phyloP scores from a whole-genome alignment of 2,888 invertebrate genomes.

The Prosapia bicincta region DNA sequence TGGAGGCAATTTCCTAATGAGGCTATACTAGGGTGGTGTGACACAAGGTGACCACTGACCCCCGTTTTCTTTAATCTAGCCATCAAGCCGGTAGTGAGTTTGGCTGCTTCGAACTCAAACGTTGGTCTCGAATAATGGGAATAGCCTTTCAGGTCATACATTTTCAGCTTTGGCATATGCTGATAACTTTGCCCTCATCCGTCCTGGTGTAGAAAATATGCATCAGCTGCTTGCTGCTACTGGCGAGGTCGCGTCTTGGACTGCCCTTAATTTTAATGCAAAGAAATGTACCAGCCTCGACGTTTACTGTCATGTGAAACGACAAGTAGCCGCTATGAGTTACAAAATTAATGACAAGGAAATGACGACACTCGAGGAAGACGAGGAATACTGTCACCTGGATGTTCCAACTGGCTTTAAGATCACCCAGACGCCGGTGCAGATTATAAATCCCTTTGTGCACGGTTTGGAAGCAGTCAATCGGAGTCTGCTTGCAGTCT shows the following conservation, averaged over 20 bases:
- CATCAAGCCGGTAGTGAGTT: background rate
- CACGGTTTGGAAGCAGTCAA: no score
- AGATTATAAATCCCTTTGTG: no score
- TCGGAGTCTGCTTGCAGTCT: no score
- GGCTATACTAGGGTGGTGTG: no score
- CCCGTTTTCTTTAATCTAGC: conserved; percentile 14
- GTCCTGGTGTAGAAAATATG: background rate
- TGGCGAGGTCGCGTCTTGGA: background rate
- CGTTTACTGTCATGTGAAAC: background rate
- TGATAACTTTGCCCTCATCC: background rate
- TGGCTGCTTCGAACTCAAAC: no score
- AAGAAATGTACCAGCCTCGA: conserved; percentile 7
- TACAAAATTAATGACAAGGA: background rate
- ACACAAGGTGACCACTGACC: no score
- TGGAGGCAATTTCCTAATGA: no score
- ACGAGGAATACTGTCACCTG: no score
- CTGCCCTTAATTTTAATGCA: background rate
- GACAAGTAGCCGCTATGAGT: background rate
- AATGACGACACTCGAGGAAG: no score
- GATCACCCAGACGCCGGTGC: no score
- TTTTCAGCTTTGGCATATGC: conserved; percentile 6
- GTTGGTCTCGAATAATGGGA: background rate
- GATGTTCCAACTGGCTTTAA: no score
- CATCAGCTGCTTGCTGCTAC: background rate
- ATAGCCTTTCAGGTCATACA: background rate